phyloP scores from a whole-genome alignment of 1,140 invertebrate genomes.

The Drosophila chauvacae region DNA sequence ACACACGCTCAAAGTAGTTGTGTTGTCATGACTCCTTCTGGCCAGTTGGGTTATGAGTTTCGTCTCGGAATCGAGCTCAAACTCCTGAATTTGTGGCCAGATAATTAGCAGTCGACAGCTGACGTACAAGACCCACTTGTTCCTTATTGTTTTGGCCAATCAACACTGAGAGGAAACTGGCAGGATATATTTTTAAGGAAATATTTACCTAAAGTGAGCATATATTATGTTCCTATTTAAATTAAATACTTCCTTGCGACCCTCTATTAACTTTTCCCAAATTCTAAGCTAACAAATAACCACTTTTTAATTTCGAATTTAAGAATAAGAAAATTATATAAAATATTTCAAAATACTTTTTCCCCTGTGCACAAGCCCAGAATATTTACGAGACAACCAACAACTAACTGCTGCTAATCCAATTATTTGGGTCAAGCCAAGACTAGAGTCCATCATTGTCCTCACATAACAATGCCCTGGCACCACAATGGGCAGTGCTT shows the following conservation, averaged over 20 bases:
- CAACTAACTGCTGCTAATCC: neutral
- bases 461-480: constrained; percentile 2
- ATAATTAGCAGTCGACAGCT: constrained; percentile 32
- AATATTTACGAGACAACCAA: neutral
- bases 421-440: constrained; percentile 24
- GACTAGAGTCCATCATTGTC: constrained; percentile 5
- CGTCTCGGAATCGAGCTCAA: neutral
- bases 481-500: neutral
- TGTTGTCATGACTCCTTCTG: constrained; percentile 23
- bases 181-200: neutral
- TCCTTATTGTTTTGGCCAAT: constrained; percentile 8
- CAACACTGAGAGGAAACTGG: neutral
- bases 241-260: neutral
- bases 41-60: neutral
- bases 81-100: constrained; percentile 24
- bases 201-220: neutral
- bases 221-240: neutral
- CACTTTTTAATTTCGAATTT: no score
- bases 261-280: neutral
- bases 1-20: constrained; percentile 21
- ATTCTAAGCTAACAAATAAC: no score
- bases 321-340: no score
- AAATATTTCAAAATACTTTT: neutral
- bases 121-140: constrained; percentile 15
- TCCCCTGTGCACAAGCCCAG: neutral